Percentiles rank a stretch among this genome's conserved stretches.
phyloP scores from a whole-genome alignment of 2,797 vertebrate genomes.

The Vespertilio murinus region DNA sequence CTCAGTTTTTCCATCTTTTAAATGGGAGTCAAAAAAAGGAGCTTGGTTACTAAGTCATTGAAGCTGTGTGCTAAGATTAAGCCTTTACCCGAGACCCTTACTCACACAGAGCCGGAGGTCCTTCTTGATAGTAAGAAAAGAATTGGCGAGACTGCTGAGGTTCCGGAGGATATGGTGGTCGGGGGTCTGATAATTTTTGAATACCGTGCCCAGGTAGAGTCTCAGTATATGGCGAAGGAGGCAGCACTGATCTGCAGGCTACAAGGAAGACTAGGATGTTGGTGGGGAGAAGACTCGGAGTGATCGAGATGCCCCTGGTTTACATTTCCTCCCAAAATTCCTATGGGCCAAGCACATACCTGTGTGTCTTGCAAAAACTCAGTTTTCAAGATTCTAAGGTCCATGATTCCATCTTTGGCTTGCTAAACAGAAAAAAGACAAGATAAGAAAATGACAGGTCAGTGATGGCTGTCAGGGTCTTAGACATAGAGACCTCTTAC shows the following conservation, averaged over 20 bases:
- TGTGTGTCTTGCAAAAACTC: constrained; percentile 58
- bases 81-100: neutral
- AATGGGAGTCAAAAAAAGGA: neutral
- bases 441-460: neutral
- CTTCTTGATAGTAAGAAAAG: constrained; percentile 75
- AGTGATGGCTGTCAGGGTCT: neutral
- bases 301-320: neutral
- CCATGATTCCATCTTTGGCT: constrained; percentile 65
- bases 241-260: constrained; percentile 79
- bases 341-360: constrained; percentile 27
- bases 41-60: neutral
- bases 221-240: constrained; percentile 74
- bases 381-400: constrained; percentile 64
- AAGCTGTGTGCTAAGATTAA: neutral
- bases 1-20: neutral
- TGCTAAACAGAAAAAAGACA: constrained; percentile 66
- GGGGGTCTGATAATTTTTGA: constrained; percentile 71
- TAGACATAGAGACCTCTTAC: neutral
- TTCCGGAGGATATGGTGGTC: constrained; percentile 53
- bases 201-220: constrained; percentile 79
- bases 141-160: constrained; percentile 78
- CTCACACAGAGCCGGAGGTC: constrained; percentile 79
- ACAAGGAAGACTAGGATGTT: neutral
- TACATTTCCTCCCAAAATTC: neutral
- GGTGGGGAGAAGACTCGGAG: neutral